These are phyloP conservation scores for Spodoptera exigua DNA, from an alignment of 2,888 invertebrate genomes.

Conservation along the genomic window DNA sequence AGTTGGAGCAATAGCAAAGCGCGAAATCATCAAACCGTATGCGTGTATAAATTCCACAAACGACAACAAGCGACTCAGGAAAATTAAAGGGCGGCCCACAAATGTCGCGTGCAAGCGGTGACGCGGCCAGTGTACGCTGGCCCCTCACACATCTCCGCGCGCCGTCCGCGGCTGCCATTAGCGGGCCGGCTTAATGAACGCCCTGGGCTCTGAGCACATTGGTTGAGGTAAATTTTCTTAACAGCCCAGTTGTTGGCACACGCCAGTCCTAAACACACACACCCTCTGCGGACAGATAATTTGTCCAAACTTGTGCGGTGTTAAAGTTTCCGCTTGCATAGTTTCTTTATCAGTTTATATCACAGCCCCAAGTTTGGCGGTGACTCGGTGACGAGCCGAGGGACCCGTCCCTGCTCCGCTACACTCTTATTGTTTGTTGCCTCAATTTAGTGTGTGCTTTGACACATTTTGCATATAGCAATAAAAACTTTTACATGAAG, in stretches of 20 bases:
- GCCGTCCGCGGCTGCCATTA: constrained; percentile 20
- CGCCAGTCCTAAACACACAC: constrained; percentile 77
- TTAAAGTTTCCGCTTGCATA: constrained; percentile 67
- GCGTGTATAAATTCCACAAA: constrained; percentile 56
- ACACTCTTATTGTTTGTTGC: constrained; percentile 48
- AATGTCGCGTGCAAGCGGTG: constrained; percentile 69
- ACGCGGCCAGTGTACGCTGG: constrained; percentile 59
- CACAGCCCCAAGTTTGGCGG: constrained; percentile 53
- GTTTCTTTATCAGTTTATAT: constrained; percentile 73
- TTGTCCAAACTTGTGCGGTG: constrained; percentile 70
- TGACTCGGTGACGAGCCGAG: constrained; percentile 50
- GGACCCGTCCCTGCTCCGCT: constrained; percentile 30
- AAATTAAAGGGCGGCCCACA: constrained; percentile 65
- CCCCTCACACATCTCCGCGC: constrained; percentile 49
- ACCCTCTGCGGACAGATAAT: constrained; percentile 71
- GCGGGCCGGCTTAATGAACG: constrained; percentile 56
- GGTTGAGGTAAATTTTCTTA: constrained; percentile 69
- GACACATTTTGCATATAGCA: constrained; percentile 21
- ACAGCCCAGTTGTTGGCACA: constrained; percentile 65
- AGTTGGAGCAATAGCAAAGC: constrained; percentile 48
- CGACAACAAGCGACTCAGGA: constrained; percentile 65
- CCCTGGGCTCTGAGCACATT: constrained; percentile 55
- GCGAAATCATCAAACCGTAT: constrained; percentile 60
- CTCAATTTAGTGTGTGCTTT: constrained; percentile 28
- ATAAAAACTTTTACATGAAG: not conserved